Percentiles rank a stretch among this genome's conserved stretches.
Evolutionary conservation across 2,797 vertebrate species (phyloP).

Genomic region (Sebastes matsubarae): DNA sequence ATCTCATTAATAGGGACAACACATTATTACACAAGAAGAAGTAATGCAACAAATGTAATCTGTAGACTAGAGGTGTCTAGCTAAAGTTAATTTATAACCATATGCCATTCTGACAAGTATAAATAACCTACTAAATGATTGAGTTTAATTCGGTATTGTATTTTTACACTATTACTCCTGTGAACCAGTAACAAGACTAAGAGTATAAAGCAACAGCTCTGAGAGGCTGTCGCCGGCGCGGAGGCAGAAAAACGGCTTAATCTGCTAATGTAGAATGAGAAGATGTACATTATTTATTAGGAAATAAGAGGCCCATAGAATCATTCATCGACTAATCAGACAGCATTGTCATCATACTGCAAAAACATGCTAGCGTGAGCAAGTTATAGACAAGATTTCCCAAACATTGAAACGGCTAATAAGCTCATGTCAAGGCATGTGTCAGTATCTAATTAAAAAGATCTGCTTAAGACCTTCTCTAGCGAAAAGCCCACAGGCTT

Average conservation of each 20-base stretch:
- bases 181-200: not conserved
- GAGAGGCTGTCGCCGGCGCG: not conserved
- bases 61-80: not conserved
- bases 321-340: not conserved
- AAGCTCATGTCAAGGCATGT: not conserved
- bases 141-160: not conserved
- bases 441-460: constrained; percentile 8
- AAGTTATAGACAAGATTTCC: not conserved
- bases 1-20: not conserved
- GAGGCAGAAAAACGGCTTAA: not conserved
- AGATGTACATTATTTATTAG: not conserved
- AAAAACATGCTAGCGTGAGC: not conserved
- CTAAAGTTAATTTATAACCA: not conserved
- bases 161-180: not conserved
- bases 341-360: not conserved
- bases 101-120: too few species aligned
- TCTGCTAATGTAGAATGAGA: not conserved
- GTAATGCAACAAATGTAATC: not conserved
- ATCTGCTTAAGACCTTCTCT: not conserved
- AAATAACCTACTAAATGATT: not conserved
- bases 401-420: not conserved
- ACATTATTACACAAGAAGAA: not conserved
- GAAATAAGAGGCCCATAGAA: not conserved
- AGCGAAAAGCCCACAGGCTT: not conserved
- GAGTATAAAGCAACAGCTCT: not conserved